These are phyloP conservation scores for Drosophila nr. medialis DNA, from an alignment of 2,888 invertebrate genomes.

Conservation along the genomic window DNA sequence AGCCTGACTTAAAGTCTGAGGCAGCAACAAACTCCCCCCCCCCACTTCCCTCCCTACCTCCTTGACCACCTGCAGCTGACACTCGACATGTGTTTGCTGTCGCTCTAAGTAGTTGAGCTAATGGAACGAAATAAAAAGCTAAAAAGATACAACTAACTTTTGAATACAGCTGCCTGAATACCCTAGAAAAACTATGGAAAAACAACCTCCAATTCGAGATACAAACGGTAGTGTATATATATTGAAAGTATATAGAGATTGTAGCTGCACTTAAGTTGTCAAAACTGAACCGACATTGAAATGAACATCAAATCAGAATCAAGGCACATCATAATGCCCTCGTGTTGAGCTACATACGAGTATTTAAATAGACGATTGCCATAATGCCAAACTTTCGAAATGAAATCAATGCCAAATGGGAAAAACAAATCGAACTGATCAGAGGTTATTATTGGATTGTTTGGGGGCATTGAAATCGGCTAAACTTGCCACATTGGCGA, in stretches of 20 bases:
- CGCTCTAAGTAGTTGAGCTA: conserved; percentile 39
- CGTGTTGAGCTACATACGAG: neutral
- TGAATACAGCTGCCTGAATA: neutral
- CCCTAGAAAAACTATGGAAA: neutral
- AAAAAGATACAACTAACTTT: neutral
- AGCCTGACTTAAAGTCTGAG: conserved; percentile 10
- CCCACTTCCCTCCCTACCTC: neutral
- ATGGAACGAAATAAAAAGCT: conserved; percentile 1
- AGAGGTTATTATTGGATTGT: conserved; percentile 27
- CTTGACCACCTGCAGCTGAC: conserved; percentile 27
- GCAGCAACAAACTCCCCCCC: neutral
- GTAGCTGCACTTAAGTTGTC: neutral
- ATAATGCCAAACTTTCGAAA: conserved; percentile 29
- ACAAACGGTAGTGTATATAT: neutral
- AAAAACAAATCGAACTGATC: conserved; percentile 13
- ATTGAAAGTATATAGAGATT: neutral
- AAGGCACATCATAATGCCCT: neutral
- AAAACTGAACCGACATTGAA: neutral
- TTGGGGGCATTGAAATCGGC: conserved; percentile 21
- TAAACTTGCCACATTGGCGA: conserved; percentile 43
- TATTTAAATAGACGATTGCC: conserved; percentile 6
- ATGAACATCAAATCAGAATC: neutral
- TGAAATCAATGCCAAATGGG: conserved; percentile 24
- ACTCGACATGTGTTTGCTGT: conserved; percentile 56
- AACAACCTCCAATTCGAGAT: neutral